Evolutionary conservation across 2,113 vertebrate species (phyloP).

Genomic region (Brachypteracias leptosomus): DNA sequence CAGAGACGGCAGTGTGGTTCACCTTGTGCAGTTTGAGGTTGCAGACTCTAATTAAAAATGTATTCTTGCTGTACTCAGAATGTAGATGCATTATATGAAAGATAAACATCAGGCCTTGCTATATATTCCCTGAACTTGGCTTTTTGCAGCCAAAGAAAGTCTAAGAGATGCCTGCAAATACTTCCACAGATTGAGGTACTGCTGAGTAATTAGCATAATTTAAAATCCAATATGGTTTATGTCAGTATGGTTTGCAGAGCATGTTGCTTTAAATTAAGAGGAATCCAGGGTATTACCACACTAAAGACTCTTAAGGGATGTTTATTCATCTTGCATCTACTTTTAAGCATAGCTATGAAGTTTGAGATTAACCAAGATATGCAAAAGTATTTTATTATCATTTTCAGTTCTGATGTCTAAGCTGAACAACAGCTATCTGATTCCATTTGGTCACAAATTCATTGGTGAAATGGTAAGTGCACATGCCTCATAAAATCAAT

Average conservation of each 20-base stretch:
- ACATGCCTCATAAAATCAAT: background rate
- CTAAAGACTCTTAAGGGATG: background rate
- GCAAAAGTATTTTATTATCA: slow-evolving; percentile 39
- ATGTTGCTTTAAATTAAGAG: background rate
- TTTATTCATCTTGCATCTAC: slow-evolving; percentile 34
- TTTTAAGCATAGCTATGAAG: background rate
- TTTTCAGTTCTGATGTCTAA: slow-evolving; percentile 38
- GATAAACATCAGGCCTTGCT: background rate
- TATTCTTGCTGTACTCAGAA: background rate
- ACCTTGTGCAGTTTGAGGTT: background rate
- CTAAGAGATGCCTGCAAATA: background rate
- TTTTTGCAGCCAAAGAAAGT: background rate
- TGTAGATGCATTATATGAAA: background rate
- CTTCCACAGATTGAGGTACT: background rate
- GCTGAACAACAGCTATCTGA: slow-evolving; percentile 15
- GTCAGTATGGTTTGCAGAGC: background rate
- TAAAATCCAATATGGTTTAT: background rate
- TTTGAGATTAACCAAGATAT: slow-evolving; percentile 29
- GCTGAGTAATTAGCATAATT: background rate
- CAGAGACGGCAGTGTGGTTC: fast-evolving
- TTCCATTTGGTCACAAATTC: slow-evolving; percentile 17
- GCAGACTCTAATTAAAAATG: background rate
- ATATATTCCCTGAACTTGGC: background rate
- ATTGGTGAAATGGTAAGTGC: background rate
- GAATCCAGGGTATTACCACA: background rate